phyloP scores from a whole-genome alignment of 2,888 invertebrate species.

The Alcis repandata region DNA sequence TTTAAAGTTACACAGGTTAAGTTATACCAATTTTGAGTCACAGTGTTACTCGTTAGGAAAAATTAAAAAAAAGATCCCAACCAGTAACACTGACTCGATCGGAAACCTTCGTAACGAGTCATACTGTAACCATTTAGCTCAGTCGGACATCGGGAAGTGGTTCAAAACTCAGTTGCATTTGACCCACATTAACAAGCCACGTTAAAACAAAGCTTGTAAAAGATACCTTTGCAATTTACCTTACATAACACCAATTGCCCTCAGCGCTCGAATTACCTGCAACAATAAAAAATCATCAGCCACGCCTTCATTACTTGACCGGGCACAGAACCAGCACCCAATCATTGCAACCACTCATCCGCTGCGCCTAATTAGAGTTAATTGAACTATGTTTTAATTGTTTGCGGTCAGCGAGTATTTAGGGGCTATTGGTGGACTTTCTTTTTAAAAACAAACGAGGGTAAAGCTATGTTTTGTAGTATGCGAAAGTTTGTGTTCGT shows the following conservation, averaged over 20 bases:
- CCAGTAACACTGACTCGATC: too few species aligned
- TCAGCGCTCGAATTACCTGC: conserved; percentile 6
- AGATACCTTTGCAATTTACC: neutral
- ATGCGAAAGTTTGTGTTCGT: too few species aligned
- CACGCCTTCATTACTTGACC: conserved; percentile 19
- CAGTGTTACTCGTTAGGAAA: too few species aligned
- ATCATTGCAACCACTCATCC: conserved; percentile 30
- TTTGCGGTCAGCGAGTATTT: conserved; percentile 30
- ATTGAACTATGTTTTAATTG: conserved; percentile 26
- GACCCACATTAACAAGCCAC: too few species aligned
- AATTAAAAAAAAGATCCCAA: too few species aligned
- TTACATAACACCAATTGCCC: neutral
- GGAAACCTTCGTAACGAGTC: too few species aligned
- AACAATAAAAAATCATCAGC: conserved; percentile 20
- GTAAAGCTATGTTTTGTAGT: too few species aligned
- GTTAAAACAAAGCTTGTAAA: neutral
- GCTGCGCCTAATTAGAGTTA: conserved; percentile 9
- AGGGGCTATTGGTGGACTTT: conserved; percentile 12
- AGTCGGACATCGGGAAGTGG: too few species aligned
- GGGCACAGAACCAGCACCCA: conserved; percentile 30
- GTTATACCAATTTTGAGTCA: too few species aligned
- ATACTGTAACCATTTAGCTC: too few species aligned
- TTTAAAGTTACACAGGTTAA: too few species aligned
- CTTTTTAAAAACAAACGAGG: neutral
- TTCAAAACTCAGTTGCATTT: too few species aligned